Conservation (phyloP, 2,113 vertebrate species). For the Excalfactoria chinensis region DNA sequence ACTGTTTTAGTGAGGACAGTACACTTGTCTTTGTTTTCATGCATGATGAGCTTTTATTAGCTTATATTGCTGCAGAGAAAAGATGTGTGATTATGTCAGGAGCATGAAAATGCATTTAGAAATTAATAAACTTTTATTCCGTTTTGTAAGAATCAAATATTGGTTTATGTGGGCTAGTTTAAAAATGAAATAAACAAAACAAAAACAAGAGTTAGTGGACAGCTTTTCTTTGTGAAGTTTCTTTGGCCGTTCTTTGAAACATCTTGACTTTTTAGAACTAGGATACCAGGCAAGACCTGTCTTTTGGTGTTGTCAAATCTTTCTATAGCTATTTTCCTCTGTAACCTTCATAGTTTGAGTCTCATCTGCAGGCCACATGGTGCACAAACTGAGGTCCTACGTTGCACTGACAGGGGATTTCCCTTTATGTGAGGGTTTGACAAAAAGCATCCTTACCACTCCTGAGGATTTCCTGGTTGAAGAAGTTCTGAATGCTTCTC, state of each 20-base stretch:
- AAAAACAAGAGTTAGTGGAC: not conserved
- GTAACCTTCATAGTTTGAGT: not conserved
- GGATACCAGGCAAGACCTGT: not conserved
- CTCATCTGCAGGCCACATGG: not conserved
- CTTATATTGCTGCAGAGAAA: not conserved
- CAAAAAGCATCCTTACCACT: not conserved
- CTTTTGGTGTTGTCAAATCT: not conserved
- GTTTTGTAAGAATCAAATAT: not conserved
- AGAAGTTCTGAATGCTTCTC: not conserved
- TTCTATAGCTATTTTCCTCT: not conserved
- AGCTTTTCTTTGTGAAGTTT: not conserved
- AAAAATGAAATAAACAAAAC: not conserved
- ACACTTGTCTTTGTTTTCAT: not conserved
- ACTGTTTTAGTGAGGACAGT: not conserved
- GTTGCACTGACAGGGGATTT: not conserved
- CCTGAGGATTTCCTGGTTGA: not conserved
- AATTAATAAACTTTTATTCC: not conserved
- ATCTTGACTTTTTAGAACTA: not conserved
- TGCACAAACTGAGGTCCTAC: not conserved
- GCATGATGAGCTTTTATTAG: not conserved
- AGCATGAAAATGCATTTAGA: not conserved
- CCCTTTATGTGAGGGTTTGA: not conserved
- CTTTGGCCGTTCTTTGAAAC: not conserved
- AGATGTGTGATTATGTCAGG: not conserved
- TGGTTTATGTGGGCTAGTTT: not conserved